Evolutionary conservation across 2,888 invertebrate genomes (phyloP), one percentile per base, ranked within the genome.

Genomic region (Cyclophora albipunctata): DNA sequence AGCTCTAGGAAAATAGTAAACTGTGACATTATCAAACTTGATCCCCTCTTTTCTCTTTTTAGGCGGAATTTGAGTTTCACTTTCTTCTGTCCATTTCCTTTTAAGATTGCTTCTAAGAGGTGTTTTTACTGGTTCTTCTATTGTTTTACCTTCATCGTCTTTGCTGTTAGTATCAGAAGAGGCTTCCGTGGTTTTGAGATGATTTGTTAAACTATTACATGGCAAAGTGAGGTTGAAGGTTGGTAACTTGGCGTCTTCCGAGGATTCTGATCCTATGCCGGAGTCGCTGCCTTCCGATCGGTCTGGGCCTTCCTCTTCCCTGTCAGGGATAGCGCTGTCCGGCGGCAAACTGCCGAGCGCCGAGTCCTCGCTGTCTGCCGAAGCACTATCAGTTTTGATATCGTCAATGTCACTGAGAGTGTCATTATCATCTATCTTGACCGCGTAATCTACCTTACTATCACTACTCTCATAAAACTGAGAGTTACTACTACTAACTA

Each of bases 1-100:
- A 49, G 96, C 92, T 70, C 98, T 90, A 2, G 96, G 96, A 84
- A 99, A 98, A 84, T 98, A 98, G 82, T 92, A 98, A 5, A 98
- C 97, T 33, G 96, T 96, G 0, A 98, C 98, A 60, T 93, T 94
- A 65, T 97, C 95, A 78, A 98, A 98, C 60, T 93, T 92, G 57
- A 98, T 96, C 44, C 92, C 92, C 64, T 94, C 93, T 82, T 95
- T 96, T 71, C 91, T 91, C 73, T 93, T 94, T 70, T 93, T 90
- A 55, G 77, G 64, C 34, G 84, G 80, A 3, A 88, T 82, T 60
- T 85, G 88, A 44, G 84, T 84, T 46, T 79, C 81, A 50, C 80
- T 73, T 67, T 83, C 75, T 73, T 75, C 69, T 34, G 79, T 73
- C 43, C 67, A 75, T 77, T 91, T 91, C 53, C 94, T 84, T 81